Evolutionary conservation across 2,113 vertebrate genomes (phyloP).

Genomic region (Phaethon lepturus): DNA sequence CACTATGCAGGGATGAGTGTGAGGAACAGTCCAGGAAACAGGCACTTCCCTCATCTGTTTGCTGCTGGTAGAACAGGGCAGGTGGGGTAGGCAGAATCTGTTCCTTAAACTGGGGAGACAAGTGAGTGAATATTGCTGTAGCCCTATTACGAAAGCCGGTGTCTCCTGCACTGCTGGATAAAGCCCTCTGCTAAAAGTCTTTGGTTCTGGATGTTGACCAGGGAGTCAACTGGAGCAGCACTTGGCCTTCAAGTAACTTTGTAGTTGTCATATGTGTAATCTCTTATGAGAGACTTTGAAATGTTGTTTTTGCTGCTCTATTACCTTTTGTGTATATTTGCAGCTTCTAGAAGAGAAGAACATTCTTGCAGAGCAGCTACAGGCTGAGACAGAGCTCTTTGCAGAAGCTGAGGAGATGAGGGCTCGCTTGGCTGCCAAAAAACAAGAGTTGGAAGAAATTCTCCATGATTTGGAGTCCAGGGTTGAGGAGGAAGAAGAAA

Average conservation of each 20-base stretch:
- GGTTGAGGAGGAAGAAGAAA: conserved; percentile 96
- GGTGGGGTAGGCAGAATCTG: background rate
- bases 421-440: conserved; percentile 92
- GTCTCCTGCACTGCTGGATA: background rate
- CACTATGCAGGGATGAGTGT: background rate
- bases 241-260: background rate
- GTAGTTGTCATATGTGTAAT: accelerated
- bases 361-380: conserved; percentile 95
- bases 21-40: background rate
- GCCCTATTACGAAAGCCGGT: background rate
- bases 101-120: background rate
- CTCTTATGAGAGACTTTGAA: background rate
- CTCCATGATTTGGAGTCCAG: conserved; percentile 95
- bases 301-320: background rate
- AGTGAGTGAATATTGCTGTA: background rate
- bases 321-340: background rate
- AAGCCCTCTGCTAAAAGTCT: background rate
- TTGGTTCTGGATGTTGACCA: background rate
- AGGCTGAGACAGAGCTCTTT: conserved; percentile 96
- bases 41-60: background rate
- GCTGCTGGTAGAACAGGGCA: background rate
- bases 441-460: conserved; percentile 97
- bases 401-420: conserved; percentile 98
- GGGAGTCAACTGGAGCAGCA: background rate
- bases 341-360: conserved; percentile 96